Evolutionary conservation across 2,113 vertebrate genomes (phyloP).

Genomic region (Paratilapia polleni): DNA sequence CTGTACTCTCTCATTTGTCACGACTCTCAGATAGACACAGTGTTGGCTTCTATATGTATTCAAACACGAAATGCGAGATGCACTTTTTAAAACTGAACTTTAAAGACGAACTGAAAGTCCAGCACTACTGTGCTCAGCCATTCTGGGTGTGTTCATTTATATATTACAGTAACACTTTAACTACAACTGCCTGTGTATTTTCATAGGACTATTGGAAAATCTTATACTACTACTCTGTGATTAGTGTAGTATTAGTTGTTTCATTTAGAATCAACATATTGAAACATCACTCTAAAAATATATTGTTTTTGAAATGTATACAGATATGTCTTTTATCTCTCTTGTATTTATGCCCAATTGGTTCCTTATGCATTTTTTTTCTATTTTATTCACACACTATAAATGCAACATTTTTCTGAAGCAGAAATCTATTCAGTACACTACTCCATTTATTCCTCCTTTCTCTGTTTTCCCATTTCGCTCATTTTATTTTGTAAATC

Average conservation of each 20-base stretch:
- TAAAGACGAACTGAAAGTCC: background rate
- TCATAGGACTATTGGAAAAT: background rate
- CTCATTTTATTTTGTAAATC: background rate
- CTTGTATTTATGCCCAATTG: background rate
- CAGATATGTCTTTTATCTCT: background rate
- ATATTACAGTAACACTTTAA: background rate
- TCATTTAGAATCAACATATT: background rate
- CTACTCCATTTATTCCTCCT: background rate
- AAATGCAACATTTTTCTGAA: background rate
- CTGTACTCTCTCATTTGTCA: slow-evolving; percentile 36
- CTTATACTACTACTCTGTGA: too few species aligned
- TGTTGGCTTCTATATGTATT: background rate
- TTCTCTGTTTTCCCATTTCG: background rate
- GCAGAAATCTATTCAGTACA: background rate
- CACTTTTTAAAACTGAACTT: background rate
- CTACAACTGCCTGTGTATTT: background rate
- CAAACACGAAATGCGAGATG: background rate
- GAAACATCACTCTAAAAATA: background rate
- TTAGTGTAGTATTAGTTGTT: background rate
- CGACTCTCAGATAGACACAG: background rate
- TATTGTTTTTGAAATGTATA: background rate
- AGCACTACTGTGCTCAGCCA: background rate
- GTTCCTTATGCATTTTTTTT: background rate
- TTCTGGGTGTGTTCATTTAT: background rate
- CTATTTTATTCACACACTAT: background rate